Evolutionary conservation across 1,140 invertebrate genomes (phyloP).

Genomic region (Pachypeltis micranthus): DNA sequence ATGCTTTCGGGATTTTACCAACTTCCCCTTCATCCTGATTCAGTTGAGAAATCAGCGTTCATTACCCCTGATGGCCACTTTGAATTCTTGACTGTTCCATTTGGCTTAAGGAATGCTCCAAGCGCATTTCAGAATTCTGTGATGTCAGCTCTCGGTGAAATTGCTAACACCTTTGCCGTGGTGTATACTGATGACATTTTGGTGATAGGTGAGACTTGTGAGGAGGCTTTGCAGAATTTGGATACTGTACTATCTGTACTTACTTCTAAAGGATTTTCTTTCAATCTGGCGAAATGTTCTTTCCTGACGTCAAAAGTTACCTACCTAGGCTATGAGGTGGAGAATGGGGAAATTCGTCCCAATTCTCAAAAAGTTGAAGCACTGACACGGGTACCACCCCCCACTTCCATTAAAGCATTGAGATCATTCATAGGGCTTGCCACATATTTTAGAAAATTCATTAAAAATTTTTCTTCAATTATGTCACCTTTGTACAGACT

Average conservation of each 20-base stretch:
- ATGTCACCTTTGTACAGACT: conserved; percentile 26
- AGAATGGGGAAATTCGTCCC: conserved; percentile 21
- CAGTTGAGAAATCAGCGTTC: conserved; percentile 2
- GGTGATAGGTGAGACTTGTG: conserved; percentile 1
- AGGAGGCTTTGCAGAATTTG: conserved; percentile 13
- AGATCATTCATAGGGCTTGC: conserved; percentile 27
- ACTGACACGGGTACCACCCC: conserved; percentile 22
- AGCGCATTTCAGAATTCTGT: conserved; percentile 36
- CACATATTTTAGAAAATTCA: conserved; percentile 30
- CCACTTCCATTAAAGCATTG: conserved; percentile 27
- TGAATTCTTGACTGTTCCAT: conserved; percentile 35
- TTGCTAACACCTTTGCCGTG: conserved; percentile 1
- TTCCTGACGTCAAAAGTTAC: conserved; percentile 29
- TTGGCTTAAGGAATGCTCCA: conserved; percentile 36
- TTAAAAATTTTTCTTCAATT: conserved; percentile 27
- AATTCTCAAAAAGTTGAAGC: conserved; percentile 23
- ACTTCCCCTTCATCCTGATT: not conserved
- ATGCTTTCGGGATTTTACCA: not conserved
- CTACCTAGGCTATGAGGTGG: conserved; percentile 29
- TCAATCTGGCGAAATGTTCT: conserved; percentile 29
- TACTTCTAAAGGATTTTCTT: conserved; percentile 10
- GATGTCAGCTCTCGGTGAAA: conserved; percentile 19
- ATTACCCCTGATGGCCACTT: conserved; percentile 25
- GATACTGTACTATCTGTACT: conserved; percentile 7
- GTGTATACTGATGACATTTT: not conserved